Evolutionary conservation across 2,113 vertebrate genomes (phyloP).

Genomic region (Acrocephalus kingi): DNA sequence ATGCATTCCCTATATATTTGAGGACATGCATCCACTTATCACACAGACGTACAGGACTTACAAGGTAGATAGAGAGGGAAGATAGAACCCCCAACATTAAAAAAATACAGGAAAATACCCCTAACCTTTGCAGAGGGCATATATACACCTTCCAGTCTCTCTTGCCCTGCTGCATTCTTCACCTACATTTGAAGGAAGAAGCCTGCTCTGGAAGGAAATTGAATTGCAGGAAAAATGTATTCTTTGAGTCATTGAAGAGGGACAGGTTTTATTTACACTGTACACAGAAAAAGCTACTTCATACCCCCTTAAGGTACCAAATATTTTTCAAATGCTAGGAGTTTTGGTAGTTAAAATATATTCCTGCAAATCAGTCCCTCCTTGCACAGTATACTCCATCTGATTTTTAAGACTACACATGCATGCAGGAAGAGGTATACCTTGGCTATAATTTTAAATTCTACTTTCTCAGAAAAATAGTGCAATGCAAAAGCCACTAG

Average conservation of each 20-base stretch:
- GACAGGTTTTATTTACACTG: not conserved
- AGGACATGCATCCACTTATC: not conserved
- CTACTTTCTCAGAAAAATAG: not conserved
- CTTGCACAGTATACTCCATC: not conserved
- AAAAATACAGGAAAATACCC: not conserved
- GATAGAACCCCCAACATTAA: accelerated
- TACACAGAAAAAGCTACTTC: not conserved
- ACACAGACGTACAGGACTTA: not conserved
- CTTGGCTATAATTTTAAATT: not conserved
- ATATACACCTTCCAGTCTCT: not conserved
- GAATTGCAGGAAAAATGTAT: not conserved
- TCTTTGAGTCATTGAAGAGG: not conserved
- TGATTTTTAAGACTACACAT: not conserved
- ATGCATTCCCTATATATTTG: not conserved
- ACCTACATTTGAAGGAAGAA: not conserved
- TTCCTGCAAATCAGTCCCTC: not conserved
- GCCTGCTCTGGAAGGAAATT: not conserved
- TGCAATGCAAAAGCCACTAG: not conserved
- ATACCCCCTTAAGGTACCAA: not conserved
- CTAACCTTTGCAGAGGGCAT: not conserved
- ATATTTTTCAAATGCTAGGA: not conserved
- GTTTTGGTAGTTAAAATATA: not conserved
- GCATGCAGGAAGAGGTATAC: not conserved
- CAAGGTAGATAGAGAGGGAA: not conserved
- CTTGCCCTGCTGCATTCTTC: not conserved